Conservation (phyloP, 37 sponge, comb jelly and placozoan species). For the Oscarella lobularis region DNA sequence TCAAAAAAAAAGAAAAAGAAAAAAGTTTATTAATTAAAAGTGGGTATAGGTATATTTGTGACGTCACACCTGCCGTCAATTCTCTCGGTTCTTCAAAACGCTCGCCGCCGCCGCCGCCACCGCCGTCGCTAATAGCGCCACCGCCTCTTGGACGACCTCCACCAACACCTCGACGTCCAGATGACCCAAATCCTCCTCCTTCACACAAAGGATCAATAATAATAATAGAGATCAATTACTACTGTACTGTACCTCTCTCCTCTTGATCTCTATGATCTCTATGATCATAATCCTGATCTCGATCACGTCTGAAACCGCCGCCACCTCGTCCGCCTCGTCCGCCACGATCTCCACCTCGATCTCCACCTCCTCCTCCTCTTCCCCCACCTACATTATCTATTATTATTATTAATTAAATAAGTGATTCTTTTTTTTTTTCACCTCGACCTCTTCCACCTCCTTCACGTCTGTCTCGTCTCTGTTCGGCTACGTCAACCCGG, state of each 20-base stretch:
- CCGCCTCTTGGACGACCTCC: no score
- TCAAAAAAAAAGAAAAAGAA: background rate
- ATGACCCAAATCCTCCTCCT: background rate
- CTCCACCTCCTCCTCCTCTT: conserved; percentile 3
- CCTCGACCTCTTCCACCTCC: conserved; percentile 42
- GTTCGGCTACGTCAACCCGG: conserved; percentile 43
- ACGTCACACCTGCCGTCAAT: background rate
- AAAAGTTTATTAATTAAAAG: no score
- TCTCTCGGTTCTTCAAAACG: background rate
- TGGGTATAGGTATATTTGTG: no score
- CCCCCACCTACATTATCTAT: conserved; percentile 9
- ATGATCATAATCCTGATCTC: background rate
- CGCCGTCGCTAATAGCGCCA: no score
- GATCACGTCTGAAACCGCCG: conserved; percentile 6
- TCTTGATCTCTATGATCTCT: background rate
- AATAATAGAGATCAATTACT: background rate
- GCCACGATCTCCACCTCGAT: conserved; percentile 19
- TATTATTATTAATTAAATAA: background rate
- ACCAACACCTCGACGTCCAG: background rate
- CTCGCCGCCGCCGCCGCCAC: background rate
- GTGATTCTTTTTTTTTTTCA: background rate
- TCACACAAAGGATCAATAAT: background rate
- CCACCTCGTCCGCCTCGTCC: conserved; percentile 15
- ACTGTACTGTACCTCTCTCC: background rate
- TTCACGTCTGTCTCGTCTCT: conserved; percentile 26